Base-by-base conservation (phyloP, 2,797 vertebrate species). In the Pantherophis alleghaniensis region DNA sequence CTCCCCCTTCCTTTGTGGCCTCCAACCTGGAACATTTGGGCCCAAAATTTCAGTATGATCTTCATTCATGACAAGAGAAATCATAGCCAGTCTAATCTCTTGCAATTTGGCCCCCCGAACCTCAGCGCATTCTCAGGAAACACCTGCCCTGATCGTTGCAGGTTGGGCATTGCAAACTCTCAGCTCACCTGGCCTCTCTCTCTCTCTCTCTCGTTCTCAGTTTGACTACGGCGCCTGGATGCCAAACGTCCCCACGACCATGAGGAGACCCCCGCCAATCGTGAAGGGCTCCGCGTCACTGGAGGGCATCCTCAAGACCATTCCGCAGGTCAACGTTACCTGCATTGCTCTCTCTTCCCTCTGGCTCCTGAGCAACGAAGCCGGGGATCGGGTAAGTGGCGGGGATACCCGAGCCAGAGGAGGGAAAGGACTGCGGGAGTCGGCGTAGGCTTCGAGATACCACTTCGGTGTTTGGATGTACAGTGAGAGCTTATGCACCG, bases 201-300 rank as follows among this genome's bases (percentile, higher is more conserved):
- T 22, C 47, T 63, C 60, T 56, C 55, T 56, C 42, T 22, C 32
- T 88, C 60, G 22, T 2, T 87, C 91, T 87, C 96, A 98, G 98
- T 98, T 96, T 87, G 98, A 98, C 95, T 98, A 97, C 96, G 91
- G 93, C 9, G 91, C 95, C 93, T 98, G 98, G 97, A 88, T 96
- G 92, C 98, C 98, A n/a, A 98, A 98, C 89, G 90, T 94, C 2
- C 94, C 98, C 0, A 93, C 96, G 28, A 91, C 98, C 83, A 97
- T 98, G 96, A 96, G 89, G 91, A 97, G 96, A 74, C 96, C 97
- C 53, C 98, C 98, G 88, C 98, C 98, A 1, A 95, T 95, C 86
- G 94, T 89, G 9, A 98, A 98, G 94, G 98, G 98, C 1, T 93
- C 96, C 9, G 95, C 97, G 2, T 98, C 95, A 55, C 95, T 97